These are phyloP conservation scores for Plusia festucae DNA, from an alignment of 2,888 invertebrate species.

Conservation along the genomic window DNA sequence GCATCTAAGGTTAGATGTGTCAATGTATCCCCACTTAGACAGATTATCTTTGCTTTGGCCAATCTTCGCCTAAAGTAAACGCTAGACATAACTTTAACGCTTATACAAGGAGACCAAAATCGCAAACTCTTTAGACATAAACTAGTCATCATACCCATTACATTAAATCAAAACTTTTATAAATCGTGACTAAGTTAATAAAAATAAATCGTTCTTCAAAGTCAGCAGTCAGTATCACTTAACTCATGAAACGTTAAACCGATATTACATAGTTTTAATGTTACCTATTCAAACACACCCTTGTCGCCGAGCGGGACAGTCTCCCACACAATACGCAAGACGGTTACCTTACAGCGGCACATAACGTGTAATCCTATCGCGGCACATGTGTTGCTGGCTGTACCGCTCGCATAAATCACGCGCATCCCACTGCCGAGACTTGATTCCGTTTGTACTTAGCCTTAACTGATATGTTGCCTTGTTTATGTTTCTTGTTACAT, in stretches of 20 bases:
- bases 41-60: too few species aligned
- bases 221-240: neutral
- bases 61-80: too few species aligned
- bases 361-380: constrained; percentile 65
- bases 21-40: too few species aligned
- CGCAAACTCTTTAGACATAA: too few species aligned
- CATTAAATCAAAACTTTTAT: too few species aligned
- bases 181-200: too few species aligned
- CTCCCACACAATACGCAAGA: constrained; percentile 1
- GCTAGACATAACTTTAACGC: too few species aligned
- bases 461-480: constrained; percentile 49
- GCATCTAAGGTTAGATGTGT: too few species aligned
- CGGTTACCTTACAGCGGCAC: constrained; percentile 36
- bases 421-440: constrained; percentile 51
- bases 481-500: constrained; percentile 18
- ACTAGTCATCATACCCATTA: too few species aligned
- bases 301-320: constrained; percentile 23
- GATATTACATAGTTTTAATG: neutral
- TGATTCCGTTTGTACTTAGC: constrained; percentile 58
- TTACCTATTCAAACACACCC: neutral
- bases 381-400: constrained; percentile 64
- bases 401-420: constrained; percentile 59
- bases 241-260: neutral
- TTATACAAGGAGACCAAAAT: neutral
- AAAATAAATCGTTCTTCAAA: too few species aligned